phyloP scores from a whole-genome alignment of 1,140 invertebrate species.

The Coelopa frigida region DNA sequence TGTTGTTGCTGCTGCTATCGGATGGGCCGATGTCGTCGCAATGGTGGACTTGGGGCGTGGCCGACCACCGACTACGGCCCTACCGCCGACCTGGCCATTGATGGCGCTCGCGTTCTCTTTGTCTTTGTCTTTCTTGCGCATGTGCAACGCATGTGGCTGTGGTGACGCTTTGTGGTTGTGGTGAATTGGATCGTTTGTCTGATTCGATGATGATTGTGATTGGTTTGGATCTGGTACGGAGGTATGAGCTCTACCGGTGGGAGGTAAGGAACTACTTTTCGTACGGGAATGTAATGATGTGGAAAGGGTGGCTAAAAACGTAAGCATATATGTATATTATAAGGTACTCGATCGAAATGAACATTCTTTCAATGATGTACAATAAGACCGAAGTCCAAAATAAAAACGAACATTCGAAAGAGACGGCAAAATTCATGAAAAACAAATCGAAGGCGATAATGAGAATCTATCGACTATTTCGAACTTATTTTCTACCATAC shows the following conservation, averaged over 20 bases:
- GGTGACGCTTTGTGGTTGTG: conserved; percentile 18
- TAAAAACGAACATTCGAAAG: no score
- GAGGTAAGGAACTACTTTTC: conserved; percentile 48
- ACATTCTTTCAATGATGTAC: no score
- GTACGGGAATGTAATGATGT: conserved; percentile 48
- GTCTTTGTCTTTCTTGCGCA: conserved; percentile 44
- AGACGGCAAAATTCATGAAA: no score
- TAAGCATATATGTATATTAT: no score
- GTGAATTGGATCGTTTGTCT: conserved; percentile 22
- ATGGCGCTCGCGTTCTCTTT: conserved; percentile 35
- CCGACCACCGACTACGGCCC: conserved; percentile 35
- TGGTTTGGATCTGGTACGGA: conserved; percentile 34
- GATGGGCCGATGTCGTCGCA: conserved; percentile 24
- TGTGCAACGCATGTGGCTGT: conserved; percentile 22
- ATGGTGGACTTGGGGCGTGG: conserved; percentile 36
- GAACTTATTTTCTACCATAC: no score
- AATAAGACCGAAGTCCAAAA: no score
- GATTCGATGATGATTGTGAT: conserved; percentile 33
- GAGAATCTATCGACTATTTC: no score
- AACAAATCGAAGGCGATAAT: no score
- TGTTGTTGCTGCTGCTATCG: conserved; percentile 26
- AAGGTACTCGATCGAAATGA: no score
- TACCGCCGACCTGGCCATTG: conserved; percentile 21
- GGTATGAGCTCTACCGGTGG: conserved; percentile 40
- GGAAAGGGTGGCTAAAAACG: conserved; percentile 48